Conservation (phyloP, 2,888 invertebrate genomes). For the Flexamia atlantica region DNA sequence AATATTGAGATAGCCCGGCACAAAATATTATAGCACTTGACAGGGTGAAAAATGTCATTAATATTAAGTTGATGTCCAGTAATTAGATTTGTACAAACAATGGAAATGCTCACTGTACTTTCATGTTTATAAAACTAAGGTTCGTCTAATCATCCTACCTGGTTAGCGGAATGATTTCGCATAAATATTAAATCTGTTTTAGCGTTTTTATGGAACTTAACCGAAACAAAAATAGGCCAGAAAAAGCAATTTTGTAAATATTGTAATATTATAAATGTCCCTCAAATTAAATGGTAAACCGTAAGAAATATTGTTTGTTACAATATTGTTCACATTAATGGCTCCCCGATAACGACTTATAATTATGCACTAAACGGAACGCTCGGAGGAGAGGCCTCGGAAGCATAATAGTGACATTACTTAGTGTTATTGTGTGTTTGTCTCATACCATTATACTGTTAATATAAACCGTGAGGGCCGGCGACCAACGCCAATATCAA, state of each 20-base stretch:
- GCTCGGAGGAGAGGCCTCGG: not conserved
- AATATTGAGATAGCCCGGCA: constrained; percentile 18
- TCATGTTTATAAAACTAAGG: constrained; percentile 5
- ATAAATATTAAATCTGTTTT: constrained; percentile 12
- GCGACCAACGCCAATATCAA: constrained; percentile 57
- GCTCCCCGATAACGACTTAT: constrained; percentile 20
- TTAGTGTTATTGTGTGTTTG: constrained; percentile 63
- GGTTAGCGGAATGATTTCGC: not conserved
- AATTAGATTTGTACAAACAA: constrained; percentile 25
- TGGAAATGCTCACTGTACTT: constrained; percentile 53
- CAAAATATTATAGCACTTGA: constrained; percentile 2
- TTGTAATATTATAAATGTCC: constrained; percentile 57
- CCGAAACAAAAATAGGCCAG: constrained; percentile 28
- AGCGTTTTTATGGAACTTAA: constrained; percentile 34
- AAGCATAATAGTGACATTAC: constrained; percentile 59
- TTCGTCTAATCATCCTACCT: not conserved
- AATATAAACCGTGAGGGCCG: constrained; percentile 59
- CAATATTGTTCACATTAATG: constrained; percentile 43
- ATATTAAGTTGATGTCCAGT: not conserved
- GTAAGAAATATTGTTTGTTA: constrained; percentile 46
- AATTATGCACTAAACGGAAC: constrained; percentile 45
- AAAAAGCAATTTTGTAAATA: constrained; percentile 60
- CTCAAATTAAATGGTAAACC: constrained; percentile 59
- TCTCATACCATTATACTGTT: constrained; percentile 62
- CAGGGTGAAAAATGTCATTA: constrained; percentile 7